These are phyloP conservation scores for Mylabris phalerata DNA, from an alignment of 1,140 invertebrate species.

Conservation along the genomic window DNA sequence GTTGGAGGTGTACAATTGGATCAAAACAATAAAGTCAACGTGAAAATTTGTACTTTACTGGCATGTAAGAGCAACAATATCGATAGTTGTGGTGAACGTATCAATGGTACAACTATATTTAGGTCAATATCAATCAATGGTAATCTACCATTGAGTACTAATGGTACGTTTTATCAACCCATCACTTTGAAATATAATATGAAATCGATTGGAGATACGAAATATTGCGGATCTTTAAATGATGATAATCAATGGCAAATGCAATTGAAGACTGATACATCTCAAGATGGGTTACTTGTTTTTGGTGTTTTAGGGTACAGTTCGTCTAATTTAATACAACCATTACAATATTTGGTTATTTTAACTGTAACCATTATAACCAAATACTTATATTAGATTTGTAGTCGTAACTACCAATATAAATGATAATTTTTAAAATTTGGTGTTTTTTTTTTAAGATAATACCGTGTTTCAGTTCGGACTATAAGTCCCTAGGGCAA, in stretches of 20 bases:
- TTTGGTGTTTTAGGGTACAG: neutral
- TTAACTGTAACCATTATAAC: no score
- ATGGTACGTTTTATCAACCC: slow-evolving; percentile 18
- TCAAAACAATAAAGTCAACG: neutral
- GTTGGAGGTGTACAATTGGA: slow-evolving; percentile 9
- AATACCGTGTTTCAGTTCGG: no score
- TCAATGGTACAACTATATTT: slow-evolving; percentile 18
- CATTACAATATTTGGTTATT: no score
- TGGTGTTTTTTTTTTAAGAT: no score
- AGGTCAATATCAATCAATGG: slow-evolving; percentile 17
- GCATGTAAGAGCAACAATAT: slow-evolving; percentile 15
- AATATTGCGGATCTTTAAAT: slow-evolving; percentile 1
- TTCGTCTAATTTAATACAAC: no score
- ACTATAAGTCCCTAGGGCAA: no score
- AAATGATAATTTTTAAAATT: no score
- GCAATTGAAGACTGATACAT: no score
- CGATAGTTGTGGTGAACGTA: slow-evolving; percentile 16
- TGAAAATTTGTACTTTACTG: slow-evolving; percentile 20
- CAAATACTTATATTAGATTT: no score
- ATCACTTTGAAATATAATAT: slow-evolving; percentile 14
- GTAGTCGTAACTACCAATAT: no score
- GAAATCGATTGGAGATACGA: slow-evolving; percentile 13
- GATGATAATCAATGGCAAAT: no score
- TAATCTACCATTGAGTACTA: slow-evolving; percentile 2
- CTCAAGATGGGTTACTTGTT: no score